These are phyloP conservation scores for Setipinna tenuifilis DNA, from an alignment of 2,797 vertebrate species.

Conservation along the genomic window DNA sequence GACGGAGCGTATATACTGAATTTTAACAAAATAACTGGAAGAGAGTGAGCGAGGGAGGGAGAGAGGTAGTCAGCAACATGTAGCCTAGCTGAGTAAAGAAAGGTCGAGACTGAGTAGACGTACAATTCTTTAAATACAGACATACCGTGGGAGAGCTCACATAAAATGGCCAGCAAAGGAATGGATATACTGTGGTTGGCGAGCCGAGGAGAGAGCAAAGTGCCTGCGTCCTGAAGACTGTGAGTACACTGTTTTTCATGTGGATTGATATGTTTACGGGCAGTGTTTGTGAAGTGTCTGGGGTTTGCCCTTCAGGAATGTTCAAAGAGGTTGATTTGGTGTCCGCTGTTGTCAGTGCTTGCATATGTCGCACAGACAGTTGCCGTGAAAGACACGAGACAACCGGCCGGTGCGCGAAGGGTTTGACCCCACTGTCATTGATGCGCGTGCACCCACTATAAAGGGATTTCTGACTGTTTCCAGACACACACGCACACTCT, in stretches of 20 bases:
- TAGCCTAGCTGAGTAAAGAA: slow-evolving; percentile 65
- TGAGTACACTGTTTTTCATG: slow-evolving; percentile 61
- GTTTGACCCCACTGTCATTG: slow-evolving; percentile 83
- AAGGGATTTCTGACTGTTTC: slow-evolving; percentile 39
- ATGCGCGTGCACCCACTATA: slow-evolving; percentile 66
- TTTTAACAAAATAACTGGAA: slow-evolving; percentile 77
- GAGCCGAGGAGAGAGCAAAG: slow-evolving; percentile 65
- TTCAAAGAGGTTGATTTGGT: slow-evolving; percentile 34
- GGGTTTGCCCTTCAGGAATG: slow-evolving; percentile 71
- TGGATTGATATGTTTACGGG: slow-evolving; percentile 4
- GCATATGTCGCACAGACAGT: slow-evolving; percentile 43
- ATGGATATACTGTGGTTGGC: slow-evolving; percentile 69
- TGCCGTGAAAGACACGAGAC: slow-evolving; percentile 55
- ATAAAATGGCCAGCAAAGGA: slow-evolving; percentile 71
- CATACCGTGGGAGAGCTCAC: slow-evolving; percentile 53
- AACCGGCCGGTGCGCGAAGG: slow-evolving; percentile 61
- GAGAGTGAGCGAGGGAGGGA: slow-evolving; percentile 37
- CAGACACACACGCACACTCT: slow-evolving; percentile 25
- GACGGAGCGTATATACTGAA: slow-evolving; percentile 82
- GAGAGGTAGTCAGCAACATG: slow-evolving; percentile 70
- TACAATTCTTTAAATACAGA: slow-evolving; percentile 44
- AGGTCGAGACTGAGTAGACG: slow-evolving; percentile 67
- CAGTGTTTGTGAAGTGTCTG: slow-evolving; percentile 57
- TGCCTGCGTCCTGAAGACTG: slow-evolving; percentile 65
- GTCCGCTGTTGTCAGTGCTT: slow-evolving; percentile 40